phyloP scores from a whole-genome alignment of 2,888 invertebrate species.

The Therioaphis trifolii region DNA sequence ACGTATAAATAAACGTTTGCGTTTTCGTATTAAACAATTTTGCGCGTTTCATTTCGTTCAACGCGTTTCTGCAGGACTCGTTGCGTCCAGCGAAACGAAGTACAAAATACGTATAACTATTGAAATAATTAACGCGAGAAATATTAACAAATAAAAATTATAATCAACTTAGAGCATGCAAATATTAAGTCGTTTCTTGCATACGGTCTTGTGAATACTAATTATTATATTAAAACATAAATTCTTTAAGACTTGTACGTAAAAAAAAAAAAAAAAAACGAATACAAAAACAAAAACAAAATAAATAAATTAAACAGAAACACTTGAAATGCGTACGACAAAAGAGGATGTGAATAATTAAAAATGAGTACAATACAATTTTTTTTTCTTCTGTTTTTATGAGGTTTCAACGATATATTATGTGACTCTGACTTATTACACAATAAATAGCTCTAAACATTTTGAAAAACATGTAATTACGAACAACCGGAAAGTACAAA shows the following conservation, averaged over 20 bases:
- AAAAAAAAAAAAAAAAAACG: too few species aligned
- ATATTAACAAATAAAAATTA: too few species aligned
- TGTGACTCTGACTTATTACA: neutral
- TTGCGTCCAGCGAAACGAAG: too few species aligned
- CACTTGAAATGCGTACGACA: neutral
- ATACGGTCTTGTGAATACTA: constrained; percentile 13
- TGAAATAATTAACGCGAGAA: too few species aligned
- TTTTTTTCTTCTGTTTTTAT: neutral
- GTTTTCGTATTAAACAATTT: too few species aligned
- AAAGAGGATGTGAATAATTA: constrained; percentile 46
- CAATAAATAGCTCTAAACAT: constrained; percentile 30
- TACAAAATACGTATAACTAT: too few species aligned
- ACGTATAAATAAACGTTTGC: too few species aligned
- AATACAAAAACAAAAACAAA: too few species aligned
- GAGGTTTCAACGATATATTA: neutral
- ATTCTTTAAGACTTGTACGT: neutral
- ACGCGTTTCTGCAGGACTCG: too few species aligned
- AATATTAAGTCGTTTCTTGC: constrained; percentile 9
- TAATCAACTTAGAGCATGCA: neutral
- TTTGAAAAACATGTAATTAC: constrained; percentile 26
- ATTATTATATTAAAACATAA: neutral
- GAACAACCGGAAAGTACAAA: constrained; percentile 34
- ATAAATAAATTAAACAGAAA: constrained; percentile 14
- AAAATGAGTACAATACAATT: neutral
- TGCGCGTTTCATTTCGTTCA: too few species aligned